phyloP scores from a whole-genome alignment of 2,888 invertebrate species.

The Branchipolynoe longqiensis region DNA sequence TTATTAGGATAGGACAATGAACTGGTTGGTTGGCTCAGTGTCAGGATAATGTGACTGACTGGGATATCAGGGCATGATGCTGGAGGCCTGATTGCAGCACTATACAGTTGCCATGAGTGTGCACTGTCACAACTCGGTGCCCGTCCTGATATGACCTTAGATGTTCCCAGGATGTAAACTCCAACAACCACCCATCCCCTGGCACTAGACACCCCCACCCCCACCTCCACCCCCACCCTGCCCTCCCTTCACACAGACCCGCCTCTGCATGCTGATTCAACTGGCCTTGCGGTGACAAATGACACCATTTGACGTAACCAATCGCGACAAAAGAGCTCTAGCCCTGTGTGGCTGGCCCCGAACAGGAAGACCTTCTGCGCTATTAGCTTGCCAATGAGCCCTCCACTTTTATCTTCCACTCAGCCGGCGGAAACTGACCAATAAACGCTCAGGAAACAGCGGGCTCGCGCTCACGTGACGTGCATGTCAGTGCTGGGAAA shows the following conservation, averaged over 20 bases:
- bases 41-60: too few relatives aligned
- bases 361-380: slow-evolving; percentile 20
- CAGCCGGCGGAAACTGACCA: slow-evolving; percentile 55
- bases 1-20: too few relatives aligned
- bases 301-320: slow-evolving; percentile 11
- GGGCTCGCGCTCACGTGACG: slow-evolving; percentile 48
- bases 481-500: slow-evolving; percentile 15
- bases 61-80: too few relatives aligned
- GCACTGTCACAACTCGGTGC: too few relatives aligned
- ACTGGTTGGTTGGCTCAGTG: too few relatives aligned
- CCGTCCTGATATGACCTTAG: too few relatives aligned
- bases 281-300: not conserved
- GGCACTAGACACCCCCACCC: too few relatives aligned
- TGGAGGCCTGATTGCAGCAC: too few relatives aligned
- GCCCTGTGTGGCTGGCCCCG: not conserved
- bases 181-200: too few relatives aligned
- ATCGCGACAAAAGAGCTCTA: not conserved
- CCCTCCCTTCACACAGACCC: not conserved
- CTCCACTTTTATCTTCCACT: slow-evolving; percentile 48
- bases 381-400: slow-evolving; percentile 53
- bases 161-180: too few relatives aligned
- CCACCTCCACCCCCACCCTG: not conserved
- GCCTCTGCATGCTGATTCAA: too few relatives aligned
- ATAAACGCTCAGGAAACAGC: slow-evolving; percentile 48
- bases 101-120: too few relatives aligned